Evolutionary conservation across 37 sponge, comb jelly and placozoan genomes (phyloP).

Genomic region (Aphrocallistes beatrix): DNA sequence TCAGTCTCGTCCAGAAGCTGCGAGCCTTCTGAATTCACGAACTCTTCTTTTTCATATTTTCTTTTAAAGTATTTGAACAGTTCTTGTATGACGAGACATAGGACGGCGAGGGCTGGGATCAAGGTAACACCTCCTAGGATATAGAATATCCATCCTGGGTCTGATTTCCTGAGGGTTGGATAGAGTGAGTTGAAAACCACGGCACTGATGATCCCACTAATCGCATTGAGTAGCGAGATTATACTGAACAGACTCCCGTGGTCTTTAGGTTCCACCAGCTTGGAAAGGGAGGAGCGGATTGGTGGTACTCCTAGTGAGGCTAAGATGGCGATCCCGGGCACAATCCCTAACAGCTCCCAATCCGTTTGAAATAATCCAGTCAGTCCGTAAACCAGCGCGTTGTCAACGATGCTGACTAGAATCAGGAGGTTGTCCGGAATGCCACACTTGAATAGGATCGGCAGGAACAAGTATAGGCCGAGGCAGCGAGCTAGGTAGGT

Average conservation of each 20-base stretch:
- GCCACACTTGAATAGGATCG: conserved; percentile 7
- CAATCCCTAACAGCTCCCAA: neutral
- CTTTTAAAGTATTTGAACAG: too few relatives aligned
- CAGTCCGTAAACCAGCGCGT: neutral
- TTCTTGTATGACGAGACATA: neutral
- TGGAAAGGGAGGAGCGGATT: neutral
- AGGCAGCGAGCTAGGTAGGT: neutral
- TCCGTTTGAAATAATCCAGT: neutral
- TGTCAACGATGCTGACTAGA: neutral
- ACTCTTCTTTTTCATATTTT: too few relatives aligned
- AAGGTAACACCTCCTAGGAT: neutral
- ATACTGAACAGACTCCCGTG: conserved; percentile 14
- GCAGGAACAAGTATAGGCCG: neutral
- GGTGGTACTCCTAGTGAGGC: conserved; percentile 2
- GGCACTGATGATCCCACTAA: neutral
- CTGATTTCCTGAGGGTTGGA: neutral
- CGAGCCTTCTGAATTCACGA: too few relatives aligned
- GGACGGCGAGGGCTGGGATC: neutral
- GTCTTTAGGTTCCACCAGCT: neutral
- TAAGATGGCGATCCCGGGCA: neutral
- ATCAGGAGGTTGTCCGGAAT: neutral
- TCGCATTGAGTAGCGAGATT: neutral
- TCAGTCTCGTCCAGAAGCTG: too few relatives aligned
- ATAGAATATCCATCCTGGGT: conserved; percentile 11
- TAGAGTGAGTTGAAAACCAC: neutral